Percentiles rank a stretch among this genome's conserved stretches.
Conservation (phyloP, 1,140 invertebrate genomes). For the Psilanteris sp. region DNA sequence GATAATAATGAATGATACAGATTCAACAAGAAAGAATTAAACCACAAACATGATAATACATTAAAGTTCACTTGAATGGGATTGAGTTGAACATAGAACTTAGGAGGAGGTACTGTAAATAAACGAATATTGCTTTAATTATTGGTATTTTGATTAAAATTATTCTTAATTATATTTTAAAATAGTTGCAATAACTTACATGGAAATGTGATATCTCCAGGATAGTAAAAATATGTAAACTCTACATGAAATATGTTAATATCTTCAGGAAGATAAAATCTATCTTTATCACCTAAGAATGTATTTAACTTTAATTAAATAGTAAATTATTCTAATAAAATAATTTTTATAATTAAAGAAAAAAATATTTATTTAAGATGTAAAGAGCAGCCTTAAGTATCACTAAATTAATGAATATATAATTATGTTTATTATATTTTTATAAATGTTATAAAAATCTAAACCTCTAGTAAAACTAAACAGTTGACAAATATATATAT, state of each 20-base stretch:
- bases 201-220: constrained; percentile 94
- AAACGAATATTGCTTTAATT: constrained; percentile 10
- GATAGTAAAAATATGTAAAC: constrained; percentile 98
- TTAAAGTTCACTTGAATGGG: constrained; percentile 93
- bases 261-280: constrained; percentile 91
- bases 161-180: too few relatives aligned
- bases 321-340: too few relatives aligned
- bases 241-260: constrained; percentile 95
- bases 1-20: constrained; percentile 86
- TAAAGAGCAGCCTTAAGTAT: too few relatives aligned
- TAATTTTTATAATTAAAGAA: constrained; percentile 5
- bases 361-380: too few relatives aligned
- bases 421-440: too few relatives aligned
- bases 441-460: too few relatives aligned
- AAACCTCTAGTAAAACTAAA: too few relatives aligned
- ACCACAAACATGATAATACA: constrained; percentile 91
- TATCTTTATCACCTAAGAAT: constrained; percentile 88
- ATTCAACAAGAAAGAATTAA: constrained; percentile 95
- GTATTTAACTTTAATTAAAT: too few relatives aligned
- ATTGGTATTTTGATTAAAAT: constrained; percentile 5
- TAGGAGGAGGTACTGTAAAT: constrained; percentile 91
- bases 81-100: constrained; percentile 94
- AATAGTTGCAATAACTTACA: constrained; percentile 84
- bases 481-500: too few relatives aligned
- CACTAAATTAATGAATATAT: too few relatives aligned